These are phyloP conservation scores for Pteronotus mesoamericanus DNA, from an alignment of 2,797 vertebrate genomes.

Conservation along the genomic window DNA sequence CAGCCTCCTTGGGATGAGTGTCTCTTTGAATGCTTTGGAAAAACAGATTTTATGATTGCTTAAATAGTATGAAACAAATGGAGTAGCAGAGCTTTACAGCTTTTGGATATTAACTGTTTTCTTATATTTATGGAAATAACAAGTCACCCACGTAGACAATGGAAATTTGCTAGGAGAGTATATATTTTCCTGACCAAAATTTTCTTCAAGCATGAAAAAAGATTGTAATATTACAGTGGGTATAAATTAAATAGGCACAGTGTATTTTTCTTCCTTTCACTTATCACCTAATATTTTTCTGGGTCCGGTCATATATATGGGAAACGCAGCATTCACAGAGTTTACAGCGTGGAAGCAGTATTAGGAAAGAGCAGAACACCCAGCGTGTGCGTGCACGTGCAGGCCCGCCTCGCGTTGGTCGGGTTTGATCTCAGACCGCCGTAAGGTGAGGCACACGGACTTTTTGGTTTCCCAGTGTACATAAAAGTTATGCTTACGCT, in stretches of 20 bases:
- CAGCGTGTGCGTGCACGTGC: fast-evolving
- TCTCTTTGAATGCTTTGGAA: slow-evolving; percentile 9
- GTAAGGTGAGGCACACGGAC: not conserved
- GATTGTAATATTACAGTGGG: not conserved
- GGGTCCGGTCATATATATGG: not conserved
- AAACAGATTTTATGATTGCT: not conserved
- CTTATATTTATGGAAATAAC: not conserved
- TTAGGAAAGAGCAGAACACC: not conserved
- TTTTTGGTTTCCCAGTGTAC: not conserved
- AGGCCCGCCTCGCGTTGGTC: not conserved
- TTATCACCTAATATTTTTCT: not conserved
- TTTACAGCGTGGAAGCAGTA: not conserved
- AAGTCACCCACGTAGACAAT: not conserved
- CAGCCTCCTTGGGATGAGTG: not conserved
- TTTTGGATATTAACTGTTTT: not conserved
- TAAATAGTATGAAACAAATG: not conserved
- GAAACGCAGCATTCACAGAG: not conserved
- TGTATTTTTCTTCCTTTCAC: slow-evolving; percentile 9
- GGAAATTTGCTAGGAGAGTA: not conserved
- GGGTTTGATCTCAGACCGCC: not conserved
- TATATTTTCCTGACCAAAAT: slow-evolving; percentile 10
- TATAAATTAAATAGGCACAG: not conserved
- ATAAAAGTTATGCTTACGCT: not conserved
- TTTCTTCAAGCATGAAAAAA: not conserved
- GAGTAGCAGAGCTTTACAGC: not conserved